Conservation (phyloP, 2,113 vertebrate species). For the Amblyopsis rosae region DNA sequence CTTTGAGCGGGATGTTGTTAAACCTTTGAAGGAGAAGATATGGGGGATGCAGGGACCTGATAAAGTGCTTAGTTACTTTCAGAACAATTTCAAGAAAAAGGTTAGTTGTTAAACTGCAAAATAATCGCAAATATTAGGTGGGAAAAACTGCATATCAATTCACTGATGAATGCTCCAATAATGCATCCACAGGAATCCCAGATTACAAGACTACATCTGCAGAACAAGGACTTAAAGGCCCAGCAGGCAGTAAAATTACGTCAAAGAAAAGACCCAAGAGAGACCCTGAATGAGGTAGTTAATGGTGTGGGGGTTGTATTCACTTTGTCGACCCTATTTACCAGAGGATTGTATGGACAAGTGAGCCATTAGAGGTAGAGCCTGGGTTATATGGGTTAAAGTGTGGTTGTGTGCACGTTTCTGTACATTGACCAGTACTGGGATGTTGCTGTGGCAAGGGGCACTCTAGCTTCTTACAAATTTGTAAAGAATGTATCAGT, state of each 20-base stretch:
- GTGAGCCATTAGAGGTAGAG: too few relatives aligned
- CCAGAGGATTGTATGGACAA: too few relatives aligned
- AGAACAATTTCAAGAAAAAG: slow-evolving; percentile 42
- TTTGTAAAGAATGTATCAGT: too few relatives aligned
- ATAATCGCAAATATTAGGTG: too few relatives aligned
- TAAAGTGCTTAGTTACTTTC: slow-evolving; percentile 34
- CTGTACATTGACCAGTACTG: too few relatives aligned
- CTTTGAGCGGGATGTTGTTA: slow-evolving; percentile 38
- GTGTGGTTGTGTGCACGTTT: too few relatives aligned
- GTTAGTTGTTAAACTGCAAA: slow-evolving; percentile 13
- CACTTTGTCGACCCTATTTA: background rate
- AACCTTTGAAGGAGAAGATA: slow-evolving; percentile 28
- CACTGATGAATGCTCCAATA: background rate
- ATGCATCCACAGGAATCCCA: slow-evolving; percentile 34
- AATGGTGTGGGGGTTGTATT: too few relatives aligned
- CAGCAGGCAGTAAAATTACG: slow-evolving; percentile 37
- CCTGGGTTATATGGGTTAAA: too few relatives aligned
- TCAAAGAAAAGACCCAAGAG: slow-evolving; percentile 38
- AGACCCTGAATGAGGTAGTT: slow-evolving; percentile 38
- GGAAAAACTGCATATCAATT: too few relatives aligned
- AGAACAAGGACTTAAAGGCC: slow-evolving; percentile 39
- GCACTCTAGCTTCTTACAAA: too few relatives aligned
- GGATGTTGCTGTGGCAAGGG: too few relatives aligned
- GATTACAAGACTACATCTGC: slow-evolving; percentile 38
- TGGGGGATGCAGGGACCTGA: slow-evolving; percentile 34